phyloP scores from a whole-genome alignment of 2,797 vertebrate species.

The Mormyrus proboscirostris region DNA sequence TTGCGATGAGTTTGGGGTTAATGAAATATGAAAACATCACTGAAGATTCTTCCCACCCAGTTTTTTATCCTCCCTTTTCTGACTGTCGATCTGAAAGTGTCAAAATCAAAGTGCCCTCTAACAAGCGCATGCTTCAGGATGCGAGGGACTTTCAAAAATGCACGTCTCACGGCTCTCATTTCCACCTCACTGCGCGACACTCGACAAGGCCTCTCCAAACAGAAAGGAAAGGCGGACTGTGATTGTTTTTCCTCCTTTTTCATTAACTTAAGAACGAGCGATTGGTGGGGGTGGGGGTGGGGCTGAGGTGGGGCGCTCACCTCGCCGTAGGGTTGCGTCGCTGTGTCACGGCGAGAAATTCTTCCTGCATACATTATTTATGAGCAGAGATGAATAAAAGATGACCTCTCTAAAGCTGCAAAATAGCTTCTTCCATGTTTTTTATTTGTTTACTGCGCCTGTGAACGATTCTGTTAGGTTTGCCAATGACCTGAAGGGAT shows the following conservation, averaged over 20 bases:
- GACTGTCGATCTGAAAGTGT: slow-evolving; percentile 48
- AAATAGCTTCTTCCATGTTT: slow-evolving; percentile 38
- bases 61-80: slow-evolving; percentile 34
- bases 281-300: background rate
- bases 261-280: slow-evolving; percentile 60
- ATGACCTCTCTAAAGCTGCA: slow-evolving; percentile 44
- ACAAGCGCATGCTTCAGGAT: slow-evolving; percentile 57
- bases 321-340: slow-evolving; percentile 36
- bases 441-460: slow-evolving; percentile 25
- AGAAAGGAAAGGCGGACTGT: slow-evolving; percentile 79
- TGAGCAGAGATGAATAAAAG: slow-evolving; percentile 57
- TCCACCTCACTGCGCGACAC: slow-evolving; percentile 64
- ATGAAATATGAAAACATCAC: slow-evolving; percentile 38
- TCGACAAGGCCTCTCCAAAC: slow-evolving; percentile 69
- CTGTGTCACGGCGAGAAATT: slow-evolving; percentile 50
- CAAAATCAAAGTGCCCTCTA: slow-evolving; percentile 41
- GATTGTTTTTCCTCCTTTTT: slow-evolving; percentile 79
- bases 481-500: background rate
- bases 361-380: slow-evolving; percentile 57
- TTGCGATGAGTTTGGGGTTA: slow-evolving; percentile 33
- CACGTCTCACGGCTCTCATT: slow-evolving; percentile 47
- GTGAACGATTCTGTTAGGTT: slow-evolving; percentile 20
- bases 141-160: slow-evolving; percentile 63
- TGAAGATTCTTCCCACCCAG: slow-evolving; percentile 56
- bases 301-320: background rate